Evolutionary conservation across 2,888 invertebrate species (phyloP), one percentile per base, ranked within the genome.

Genomic region (Lordiphosa andalusiaca): DNA sequence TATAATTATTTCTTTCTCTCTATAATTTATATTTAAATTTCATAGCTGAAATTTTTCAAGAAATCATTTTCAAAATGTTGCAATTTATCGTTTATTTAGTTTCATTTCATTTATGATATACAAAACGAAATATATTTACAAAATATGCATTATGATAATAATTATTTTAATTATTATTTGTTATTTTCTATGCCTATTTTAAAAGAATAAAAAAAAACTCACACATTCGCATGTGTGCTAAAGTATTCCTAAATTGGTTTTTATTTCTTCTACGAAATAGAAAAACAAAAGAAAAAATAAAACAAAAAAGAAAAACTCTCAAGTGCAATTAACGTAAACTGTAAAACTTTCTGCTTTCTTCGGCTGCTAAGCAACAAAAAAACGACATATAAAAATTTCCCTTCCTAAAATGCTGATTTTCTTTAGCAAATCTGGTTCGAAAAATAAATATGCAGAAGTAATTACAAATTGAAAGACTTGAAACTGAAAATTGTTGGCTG

Each of bases 301-400:
- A n/a, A n/a, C n/a, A 58, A 38, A 41, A 35, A 54, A 30, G 2
- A 16, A 16, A 47, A 73, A 68, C 71, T 77, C 73, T 77, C 84
- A 77, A 77, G 77, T 77, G 77, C 77, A 77, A 77, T 77, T 77
- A 77, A 67, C 71, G 64, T 64, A 71, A 73, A 53, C 77, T 76
- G 60, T 69, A 73, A 81, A 76, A 64, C 66, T 59, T 68, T 70
- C 68, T 73, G 76, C 82, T 84, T 77, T 81, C 68, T 68, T 81
- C 60, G 73, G 60, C 74, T 73, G 56, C 59, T 69, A 59, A 48
- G 36, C 41, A 37, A 23, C 51, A 19, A 61, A 23, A 61, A 19
- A 61, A 41, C 42, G 13, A 42, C 10, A 39, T 7, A 6, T 9
- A 30, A 39, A 39, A 5, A 10, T 44, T 44, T 10, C 16, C 7